Conservation (phyloP, 2,888 invertebrate species). For the Eupelmus urozonus region DNA sequence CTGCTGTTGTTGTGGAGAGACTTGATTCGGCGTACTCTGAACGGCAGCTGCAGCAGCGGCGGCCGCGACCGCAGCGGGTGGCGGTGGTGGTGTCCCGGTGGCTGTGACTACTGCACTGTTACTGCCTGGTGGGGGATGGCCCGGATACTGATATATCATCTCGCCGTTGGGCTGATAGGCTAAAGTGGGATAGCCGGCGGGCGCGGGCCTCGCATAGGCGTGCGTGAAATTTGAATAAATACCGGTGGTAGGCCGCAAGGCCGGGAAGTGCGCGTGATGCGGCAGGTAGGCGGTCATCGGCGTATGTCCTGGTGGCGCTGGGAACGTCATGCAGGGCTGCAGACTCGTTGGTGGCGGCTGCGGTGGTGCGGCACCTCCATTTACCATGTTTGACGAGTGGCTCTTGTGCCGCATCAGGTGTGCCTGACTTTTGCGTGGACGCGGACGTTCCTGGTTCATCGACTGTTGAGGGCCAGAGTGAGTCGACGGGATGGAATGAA, state of each 20-base stretch:
- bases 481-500: slow-evolving; percentile 76
- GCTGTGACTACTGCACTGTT: slow-evolving; percentile 61
- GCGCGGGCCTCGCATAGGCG: slow-evolving; percentile 69
- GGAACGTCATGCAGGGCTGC: slow-evolving; percentile 71
- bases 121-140: slow-evolving; percentile 69
- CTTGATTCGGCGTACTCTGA: slow-evolving; percentile 41
- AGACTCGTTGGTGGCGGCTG: slow-evolving; percentile 66
- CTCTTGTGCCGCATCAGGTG: slow-evolving; percentile 73
- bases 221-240: slow-evolving; percentile 75
- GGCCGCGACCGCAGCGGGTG: slow-evolving; percentile 67
- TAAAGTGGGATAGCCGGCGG: slow-evolving; percentile 51
- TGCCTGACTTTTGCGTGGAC: slow-evolving; percentile 69
- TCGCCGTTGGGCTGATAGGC: slow-evolving; percentile 80
- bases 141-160: slow-evolving; percentile 76
- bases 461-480: slow-evolving; percentile 76
- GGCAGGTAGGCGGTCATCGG: slow-evolving; percentile 69
- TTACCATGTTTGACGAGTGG: slow-evolving; percentile 66
- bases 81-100: slow-evolving; percentile 71
- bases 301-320: slow-evolving; percentile 70
- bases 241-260: slow-evolving; percentile 69
- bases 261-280: slow-evolving; percentile 74
- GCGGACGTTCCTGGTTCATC: slow-evolving; percentile 68
- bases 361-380: slow-evolving; percentile 66
- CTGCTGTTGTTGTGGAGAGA: slow-evolving; percentile 26
- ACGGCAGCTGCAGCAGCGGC: slow-evolving; percentile 63